Evolutionary conservation across 2,888 invertebrate genomes (phyloP), one percentile per base, ranked within the genome.

Genomic region (Blastobasis adustella): DNA sequence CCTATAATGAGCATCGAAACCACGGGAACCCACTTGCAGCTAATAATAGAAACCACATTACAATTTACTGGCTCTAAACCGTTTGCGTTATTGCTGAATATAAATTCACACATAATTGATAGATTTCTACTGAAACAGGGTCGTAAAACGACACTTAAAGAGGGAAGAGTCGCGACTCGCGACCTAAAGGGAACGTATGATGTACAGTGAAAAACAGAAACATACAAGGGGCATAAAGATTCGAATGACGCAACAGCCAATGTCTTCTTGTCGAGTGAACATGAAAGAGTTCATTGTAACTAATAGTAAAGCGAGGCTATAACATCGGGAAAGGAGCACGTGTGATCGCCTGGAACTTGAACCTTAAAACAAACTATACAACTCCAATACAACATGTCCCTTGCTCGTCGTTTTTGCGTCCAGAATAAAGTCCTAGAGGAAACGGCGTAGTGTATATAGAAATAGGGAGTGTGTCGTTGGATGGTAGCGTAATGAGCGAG

Each of bases 251-350:
- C 54, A 60, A 60, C 53, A 54, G 49, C 55, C 58, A 51, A 58
- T 58, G 56, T 57, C 48, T 56, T 57, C 23, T 23, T 23, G 51
- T 58, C 54, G 47, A 54, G 55, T 51, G 53, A 52, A 49, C 54
- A 60, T 63, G 58, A 65, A 65, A 63, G 66, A 59, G 63, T 56
- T 59, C 61, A 62, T 64, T 66, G 60, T 66, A 60, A 50, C 50
- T 54, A 54, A 48, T 47, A 47, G 49, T 50, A 49, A 47, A 49
- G 41, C 47, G 46, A 46, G 45, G 8, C 23, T 41, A 8, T 47
- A 40, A 10, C 47, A 23, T 40, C 23, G 42, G 43, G 3, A 9
- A 46, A 49, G 49, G 43, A 58, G 55, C 61, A 62, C 61, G 58
- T 61, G 60, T 60, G 56, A 58, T 55, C 58, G 52, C 53, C 23